A percentile compares a stretch with the other conserved stretches of the same genome.
Conservation (phyloP, 2,113 vertebrate species). For the Gorsachius goisagi region DNA sequence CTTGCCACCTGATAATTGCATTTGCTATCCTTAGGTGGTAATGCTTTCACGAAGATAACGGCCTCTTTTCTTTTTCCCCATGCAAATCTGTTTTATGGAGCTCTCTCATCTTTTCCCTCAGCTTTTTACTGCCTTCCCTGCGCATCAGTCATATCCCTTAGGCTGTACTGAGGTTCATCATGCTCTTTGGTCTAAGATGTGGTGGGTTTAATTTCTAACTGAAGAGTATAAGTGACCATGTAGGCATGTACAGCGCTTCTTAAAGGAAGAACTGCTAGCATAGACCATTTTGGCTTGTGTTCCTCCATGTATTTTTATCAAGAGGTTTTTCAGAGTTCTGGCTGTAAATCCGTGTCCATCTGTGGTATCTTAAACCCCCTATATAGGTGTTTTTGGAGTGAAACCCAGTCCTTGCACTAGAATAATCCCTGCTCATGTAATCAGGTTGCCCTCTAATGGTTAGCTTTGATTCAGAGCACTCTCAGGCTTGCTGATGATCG, state of each 20-base stretch:
- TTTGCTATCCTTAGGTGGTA: too few species aligned
- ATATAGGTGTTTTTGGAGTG: background rate
- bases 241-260: background rate
- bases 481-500: background rate
- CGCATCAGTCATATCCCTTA: accelerated
- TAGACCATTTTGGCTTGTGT: accelerated
- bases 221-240: background rate
- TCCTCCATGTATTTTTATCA: background rate
- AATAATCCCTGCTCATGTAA: background rate
- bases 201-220: background rate
- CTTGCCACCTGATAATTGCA: background rate
- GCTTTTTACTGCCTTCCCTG: background rate
- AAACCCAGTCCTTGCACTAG: background rate
- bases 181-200: background rate
- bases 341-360: background rate
- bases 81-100: background rate
- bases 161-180: background rate
- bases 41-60: background rate
- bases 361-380: too few species aligned
- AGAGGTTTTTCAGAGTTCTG: background rate
- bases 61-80: background rate
- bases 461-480: background rate
- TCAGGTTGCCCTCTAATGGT: background rate
- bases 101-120: background rate
- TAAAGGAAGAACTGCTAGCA: background rate